These are phyloP conservation scores for Atherinosoma microstoma DNA, from an alignment of 2,797 vertebrate genomes.

Conservation along the genomic window DNA sequence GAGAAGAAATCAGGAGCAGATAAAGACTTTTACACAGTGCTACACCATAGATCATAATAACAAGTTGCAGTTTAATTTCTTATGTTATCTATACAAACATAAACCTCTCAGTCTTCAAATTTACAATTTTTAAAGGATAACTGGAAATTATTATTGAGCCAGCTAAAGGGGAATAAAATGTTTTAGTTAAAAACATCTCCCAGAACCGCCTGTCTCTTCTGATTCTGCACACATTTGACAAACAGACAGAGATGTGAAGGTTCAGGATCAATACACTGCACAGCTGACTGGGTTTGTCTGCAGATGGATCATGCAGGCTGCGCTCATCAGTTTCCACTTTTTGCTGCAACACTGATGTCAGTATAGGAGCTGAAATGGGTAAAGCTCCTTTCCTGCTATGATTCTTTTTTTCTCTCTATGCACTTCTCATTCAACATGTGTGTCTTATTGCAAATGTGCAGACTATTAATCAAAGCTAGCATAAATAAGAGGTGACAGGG, in stretches of 20 bases:
- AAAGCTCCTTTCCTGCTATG: constrained; percentile 24
- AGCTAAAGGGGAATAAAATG: constrained; percentile 6
- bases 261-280: constrained; percentile 31
- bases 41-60: no score
- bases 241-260: constrained; percentile 43
- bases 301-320: constrained; percentile 45
- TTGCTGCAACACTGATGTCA: constrained; percentile 36
- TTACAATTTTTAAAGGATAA: not conserved
- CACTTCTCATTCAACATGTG: constrained; percentile 35
- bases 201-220: constrained; percentile 41
- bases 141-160: constrained; percentile 1
- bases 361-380: constrained; percentile 25
- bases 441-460: constrained; percentile 38
- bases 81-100: not conserved
- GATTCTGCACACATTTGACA: constrained; percentile 46
- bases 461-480: constrained; percentile 66
- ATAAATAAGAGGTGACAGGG: constrained; percentile 56
- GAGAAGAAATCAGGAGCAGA: not conserved
- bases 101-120: not conserved
- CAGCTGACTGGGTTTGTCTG: constrained; percentile 55
- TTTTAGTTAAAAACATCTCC: constrained; percentile 25
- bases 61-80: not conserved
- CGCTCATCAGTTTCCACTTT: constrained; percentile 27
- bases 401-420: constrained; percentile 17
- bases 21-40: not conserved